Conservation (phyloP, 2,888 invertebrate species). For the Anoncus sp. region DNA sequence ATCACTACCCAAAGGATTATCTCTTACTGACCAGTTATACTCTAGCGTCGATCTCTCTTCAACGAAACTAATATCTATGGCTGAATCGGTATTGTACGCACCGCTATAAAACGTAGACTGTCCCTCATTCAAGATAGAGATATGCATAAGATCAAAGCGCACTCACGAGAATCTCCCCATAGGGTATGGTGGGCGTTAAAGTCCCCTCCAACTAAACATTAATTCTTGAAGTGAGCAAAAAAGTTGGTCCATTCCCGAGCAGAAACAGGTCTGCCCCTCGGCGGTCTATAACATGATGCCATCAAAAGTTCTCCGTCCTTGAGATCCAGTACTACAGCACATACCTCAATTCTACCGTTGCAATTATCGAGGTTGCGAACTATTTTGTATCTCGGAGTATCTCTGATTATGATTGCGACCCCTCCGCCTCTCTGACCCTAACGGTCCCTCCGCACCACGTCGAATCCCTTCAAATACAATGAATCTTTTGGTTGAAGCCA, state of each 20-base stretch:
- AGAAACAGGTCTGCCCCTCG: neutral
- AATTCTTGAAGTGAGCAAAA: slow-evolving; percentile 47
- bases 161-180: slow-evolving; percentile 33
- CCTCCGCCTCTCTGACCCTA: slow-evolving; percentile 19
- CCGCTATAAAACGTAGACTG: slow-evolving; percentile 8
- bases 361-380: slow-evolving; percentile 22
- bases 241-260: slow-evolving; percentile 31
- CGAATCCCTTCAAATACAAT: slow-evolving; percentile 36
- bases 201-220: slow-evolving; percentile 43
- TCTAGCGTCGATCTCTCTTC: slow-evolving; percentile 14
- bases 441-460: slow-evolving; percentile 47
- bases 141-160: too few relatives aligned
- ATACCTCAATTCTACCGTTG: slow-evolving; percentile 39
- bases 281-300: slow-evolving; percentile 46
- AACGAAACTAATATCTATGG: slow-evolving; percentile 44
- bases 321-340: slow-evolving; percentile 42
- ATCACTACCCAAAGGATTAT: slow-evolving; percentile 43
- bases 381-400: slow-evolving; percentile 29
- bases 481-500: slow-evolving; percentile 23
- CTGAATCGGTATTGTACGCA: slow-evolving; percentile 15
- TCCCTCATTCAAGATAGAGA: slow-evolving; percentile 39
- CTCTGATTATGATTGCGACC: slow-evolving; percentile 37
- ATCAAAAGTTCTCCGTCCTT: slow-evolving; percentile 25
- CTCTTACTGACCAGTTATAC: slow-evolving; percentile 27
- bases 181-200: slow-evolving; percentile 50